Evolutionary conservation across 2,888 invertebrate genomes (phyloP).

Genomic region (Marronus borbonicus): DNA sequence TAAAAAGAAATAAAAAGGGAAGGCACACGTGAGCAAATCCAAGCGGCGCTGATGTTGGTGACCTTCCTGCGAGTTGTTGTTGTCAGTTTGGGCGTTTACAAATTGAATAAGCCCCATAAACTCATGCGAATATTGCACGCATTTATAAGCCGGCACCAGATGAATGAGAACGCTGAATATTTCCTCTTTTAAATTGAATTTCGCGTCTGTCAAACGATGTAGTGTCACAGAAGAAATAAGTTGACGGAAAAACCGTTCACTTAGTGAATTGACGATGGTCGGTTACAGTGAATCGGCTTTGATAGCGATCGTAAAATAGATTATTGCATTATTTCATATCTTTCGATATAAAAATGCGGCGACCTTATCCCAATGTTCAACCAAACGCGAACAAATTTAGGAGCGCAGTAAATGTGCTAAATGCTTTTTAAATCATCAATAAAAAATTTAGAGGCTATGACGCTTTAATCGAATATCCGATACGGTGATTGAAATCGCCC

Average conservation of each 20-base stretch:
- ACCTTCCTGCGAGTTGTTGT: neutral
- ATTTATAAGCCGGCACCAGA: constrained; percentile 33
- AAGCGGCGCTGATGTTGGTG: neutral
- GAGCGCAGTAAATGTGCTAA: neutral
- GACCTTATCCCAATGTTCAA: neutral
- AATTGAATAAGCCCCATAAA: constrained; percentile 45
- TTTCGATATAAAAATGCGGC: neutral
- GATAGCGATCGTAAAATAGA: constrained; percentile 37
- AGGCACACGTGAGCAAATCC: neutral
- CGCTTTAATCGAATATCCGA: neutral
- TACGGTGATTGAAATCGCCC: neutral
- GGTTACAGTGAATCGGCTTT: constrained; percentile 15
- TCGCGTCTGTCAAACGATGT: constrained; percentile 23
- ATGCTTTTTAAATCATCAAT: neutral
- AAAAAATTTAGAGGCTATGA: neutral
- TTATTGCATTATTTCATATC: constrained; percentile 34
- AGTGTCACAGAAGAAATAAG: neutral
- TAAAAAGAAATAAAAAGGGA: neutral
- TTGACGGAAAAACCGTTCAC: neutral
- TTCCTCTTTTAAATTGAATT: constrained; percentile 39
- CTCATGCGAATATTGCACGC: constrained; percentile 1
- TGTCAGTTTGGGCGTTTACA: constrained; percentile 34
- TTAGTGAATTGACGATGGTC: constrained; percentile 1
- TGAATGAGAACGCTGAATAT: constrained; percentile 34
- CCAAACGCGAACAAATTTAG: neutral